Conservation (phyloP, 2,888 invertebrate species). For the Pterostichus madidus region DNA sequence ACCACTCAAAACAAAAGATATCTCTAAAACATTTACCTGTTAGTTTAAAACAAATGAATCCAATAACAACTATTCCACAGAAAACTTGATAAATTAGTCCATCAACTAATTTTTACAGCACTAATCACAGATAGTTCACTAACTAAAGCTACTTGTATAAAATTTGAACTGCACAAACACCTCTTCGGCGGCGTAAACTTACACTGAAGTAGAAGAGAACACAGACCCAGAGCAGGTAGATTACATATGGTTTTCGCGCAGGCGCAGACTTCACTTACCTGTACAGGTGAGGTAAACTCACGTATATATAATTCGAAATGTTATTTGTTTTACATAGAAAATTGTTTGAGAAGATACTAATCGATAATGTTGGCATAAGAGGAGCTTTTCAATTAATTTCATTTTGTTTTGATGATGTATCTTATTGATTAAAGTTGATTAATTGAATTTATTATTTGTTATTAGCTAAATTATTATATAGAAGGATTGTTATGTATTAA, state of each 20-base stretch:
- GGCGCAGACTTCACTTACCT: slow-evolving; percentile 39
- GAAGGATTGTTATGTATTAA: too few relatives aligned
- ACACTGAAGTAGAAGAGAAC: slow-evolving; percentile 27
- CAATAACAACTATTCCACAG: neutral
- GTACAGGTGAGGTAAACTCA: slow-evolving; percentile 5
- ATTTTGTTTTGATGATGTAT: too few relatives aligned
- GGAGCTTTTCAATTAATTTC: too few relatives aligned
- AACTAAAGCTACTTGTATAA: neutral
- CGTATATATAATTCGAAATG: neutral
- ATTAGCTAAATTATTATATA: too few relatives aligned
- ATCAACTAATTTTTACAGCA: slow-evolving; percentile 6
- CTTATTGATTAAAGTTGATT: too few relatives aligned
- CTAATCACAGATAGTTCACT: slow-evolving; percentile 28
- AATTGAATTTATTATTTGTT: too few relatives aligned
- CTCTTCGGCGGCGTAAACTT: slow-evolving; percentile 4
- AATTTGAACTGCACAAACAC: slow-evolving; percentile 28
- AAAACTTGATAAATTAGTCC: slow-evolving; percentile 24
- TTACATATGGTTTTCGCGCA: slow-evolving; percentile 35
- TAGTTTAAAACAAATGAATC: slow-evolving; percentile 5
- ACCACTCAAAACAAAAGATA: slow-evolving; percentile 36
- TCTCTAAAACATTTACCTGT: slow-evolving; percentile 13
- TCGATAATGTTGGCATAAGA: too few relatives aligned
- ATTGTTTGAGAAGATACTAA: neutral
- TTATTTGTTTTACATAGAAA: neutral
- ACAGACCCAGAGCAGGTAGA: slow-evolving; percentile 40